Base-by-base conservation (phyloP, 1,140 invertebrate species). In the Nomia melanderi region DNA sequence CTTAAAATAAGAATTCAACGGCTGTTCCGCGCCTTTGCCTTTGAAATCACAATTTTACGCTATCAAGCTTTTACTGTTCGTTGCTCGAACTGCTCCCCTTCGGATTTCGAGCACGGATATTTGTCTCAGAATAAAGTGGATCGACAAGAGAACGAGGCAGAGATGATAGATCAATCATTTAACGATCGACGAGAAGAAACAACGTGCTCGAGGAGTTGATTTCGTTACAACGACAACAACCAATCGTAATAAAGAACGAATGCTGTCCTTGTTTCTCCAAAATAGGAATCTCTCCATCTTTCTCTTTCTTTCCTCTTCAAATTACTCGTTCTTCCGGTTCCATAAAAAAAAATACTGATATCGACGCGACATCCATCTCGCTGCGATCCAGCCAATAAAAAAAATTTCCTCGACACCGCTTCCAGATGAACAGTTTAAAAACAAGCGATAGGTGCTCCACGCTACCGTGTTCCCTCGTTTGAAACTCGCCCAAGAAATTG, bases 311-410 rank as follows among this genome's bases (percentile, higher is more conserved):
- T 5, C n/a, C n/a, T n/a, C 8, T 59, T 20, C 25, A 17, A 8
- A 59, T 59, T 31, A 25, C 25, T 11, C 20, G 2, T 29, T 20
- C 36, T 14, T n/a, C 0, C 20, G n/a, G 29, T 54, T 53, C n/a
- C n/a, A n/a, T n/a, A n/a, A n/a, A n/a, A n/a, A n/a, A n/a, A n/a
- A n/a, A n/a, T n/a, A n/a, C n/a, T n/a, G n/a, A 4, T n/a, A 23
- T 20, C 14, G 65, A 25, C 27, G 27, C 27, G 36, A 44, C 60
- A 74, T 65, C 36, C 60, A 74, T 64, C 60, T 41, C 25, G 17
- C 8, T 14, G 39, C 25, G 3, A 62, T 39, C 33, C 33, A 25
- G 11, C 50, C 33, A 63, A 41, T 56, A 14, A 31, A 31, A 74
- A 66, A 74, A 56, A 20, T 41, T 65, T 17, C 11, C 9, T 4